These are phyloP conservation scores for Anableps anableps DNA, from an alignment of 2,797 vertebrate genomes.

Conservation along the genomic window DNA sequence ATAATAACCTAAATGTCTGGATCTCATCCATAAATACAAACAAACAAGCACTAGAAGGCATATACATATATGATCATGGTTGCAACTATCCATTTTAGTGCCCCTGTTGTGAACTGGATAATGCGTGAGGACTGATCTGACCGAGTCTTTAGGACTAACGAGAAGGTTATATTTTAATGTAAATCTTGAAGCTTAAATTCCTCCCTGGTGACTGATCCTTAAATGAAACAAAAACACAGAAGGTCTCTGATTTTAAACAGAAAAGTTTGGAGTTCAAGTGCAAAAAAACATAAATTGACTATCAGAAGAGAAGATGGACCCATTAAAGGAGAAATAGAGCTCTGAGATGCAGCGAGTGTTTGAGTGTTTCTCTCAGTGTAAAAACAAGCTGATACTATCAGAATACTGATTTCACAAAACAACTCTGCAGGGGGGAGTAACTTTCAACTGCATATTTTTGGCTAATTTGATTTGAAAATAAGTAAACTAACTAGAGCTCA, in stretches of 20 bases:
- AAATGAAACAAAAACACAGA: slow-evolving; percentile 1
- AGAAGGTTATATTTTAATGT: neutral
- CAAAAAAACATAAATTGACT: neutral
- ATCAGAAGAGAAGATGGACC: slow-evolving; percentile 4
- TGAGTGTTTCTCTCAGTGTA: slow-evolving; percentile 5
- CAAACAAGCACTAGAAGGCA: neutral
- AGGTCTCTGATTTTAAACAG: neutral
- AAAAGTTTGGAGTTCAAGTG: slow-evolving; percentile 3
- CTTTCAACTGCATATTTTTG: neutral
- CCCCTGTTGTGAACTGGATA: neutral
- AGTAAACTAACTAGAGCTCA: neutral
- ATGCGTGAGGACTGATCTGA: neutral
- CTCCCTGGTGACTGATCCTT: neutral
- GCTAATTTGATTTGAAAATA: slow-evolving; percentile 4
- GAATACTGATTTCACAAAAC: slow-evolving; percentile 13
- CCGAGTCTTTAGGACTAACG: neutral
- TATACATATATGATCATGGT: neutral
- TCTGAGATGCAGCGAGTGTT: neutral
- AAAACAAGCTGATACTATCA: slow-evolving; percentile 7
- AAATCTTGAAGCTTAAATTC: neutral
- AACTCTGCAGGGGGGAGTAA: slow-evolving; percentile 6
- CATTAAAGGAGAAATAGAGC: slow-evolving; percentile 5
- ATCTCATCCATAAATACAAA: neutral
- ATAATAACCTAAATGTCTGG: neutral
- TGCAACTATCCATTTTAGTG: neutral